Base-by-base conservation (phyloP, 2,113 vertebrate species). In the Stigmatopora nigra region DNA sequence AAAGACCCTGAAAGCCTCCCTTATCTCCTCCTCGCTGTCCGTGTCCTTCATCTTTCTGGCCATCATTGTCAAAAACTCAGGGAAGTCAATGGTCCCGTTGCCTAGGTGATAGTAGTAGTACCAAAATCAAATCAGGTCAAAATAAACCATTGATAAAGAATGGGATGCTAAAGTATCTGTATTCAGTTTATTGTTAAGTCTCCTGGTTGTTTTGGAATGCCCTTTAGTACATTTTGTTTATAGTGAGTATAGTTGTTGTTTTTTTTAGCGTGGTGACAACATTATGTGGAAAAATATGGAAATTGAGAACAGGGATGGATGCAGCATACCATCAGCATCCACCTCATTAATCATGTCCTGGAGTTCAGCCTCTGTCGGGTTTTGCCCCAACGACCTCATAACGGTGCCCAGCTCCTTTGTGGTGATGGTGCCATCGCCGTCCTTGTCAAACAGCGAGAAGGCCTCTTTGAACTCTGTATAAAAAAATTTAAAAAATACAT, bases 281-380 rank as follows among this genome's bases (percentile, higher is more conserved):
- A 16, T 17, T 9, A n/a, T 13, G 7, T 19, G 22, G 16, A 56
- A 48, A 47, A 12, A 12, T 46, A 15, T 16, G 14, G 46, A 13
- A 7, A 13, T n/a, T 25, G 45, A 8, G n/a, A n/a, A n/a, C n/a
- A n/a, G n/a, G n/a, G n/a, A n/a, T 9, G 5, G 7, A 22, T 36
- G 10, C 20, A 35, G 58, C 70, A 0, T 91, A 98, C 96, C 95
- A 38, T 99, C 95, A 55, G 95, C 95, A 20, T 99, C 96, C 84
- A 99, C 96, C 84, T 99, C 95, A 31, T 98, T 98, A 86, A 99
- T 99, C 95, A 99, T 98, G 80, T 99, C 95, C 91, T 98, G 95
- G 69, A 99, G 88, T 64, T 99, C 95, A 0, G 94, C 95, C 88
- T 97, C 94, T 68, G 95, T 97, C 31, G 96, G 96, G 89, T 97